Conservation (phyloP, 2,888 invertebrate genomes). For the Dynastes grantii region DNA sequence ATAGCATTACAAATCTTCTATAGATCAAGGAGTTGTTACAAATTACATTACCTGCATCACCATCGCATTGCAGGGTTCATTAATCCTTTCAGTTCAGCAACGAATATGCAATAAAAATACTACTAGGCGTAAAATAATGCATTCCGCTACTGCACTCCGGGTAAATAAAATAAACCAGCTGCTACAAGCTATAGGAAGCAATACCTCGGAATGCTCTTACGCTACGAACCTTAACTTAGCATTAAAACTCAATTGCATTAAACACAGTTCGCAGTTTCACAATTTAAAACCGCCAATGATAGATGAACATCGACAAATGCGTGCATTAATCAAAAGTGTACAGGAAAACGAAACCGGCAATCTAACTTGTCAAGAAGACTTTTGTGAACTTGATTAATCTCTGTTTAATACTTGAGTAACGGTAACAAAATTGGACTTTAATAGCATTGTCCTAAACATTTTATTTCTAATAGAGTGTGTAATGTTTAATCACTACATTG, state of each 20-base stretch:
- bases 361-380: slow-evolving; percentile 11
- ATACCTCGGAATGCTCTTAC: not conserved
- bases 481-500: not conserved
- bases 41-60: too few relatives aligned
- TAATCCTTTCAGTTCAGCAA: too few relatives aligned
- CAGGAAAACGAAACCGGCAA: slow-evolving; percentile 15
- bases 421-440: slow-evolving; percentile 20
- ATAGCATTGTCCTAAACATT: not conserved
- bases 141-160: not conserved
- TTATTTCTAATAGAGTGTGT: not conserved
- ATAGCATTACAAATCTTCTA: too few relatives aligned
- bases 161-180: not conserved
- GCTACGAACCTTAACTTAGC: not conserved
- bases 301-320: slow-evolving; percentile 19
- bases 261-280: not conserved
- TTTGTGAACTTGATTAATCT: slow-evolving; percentile 28
- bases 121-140: too few relatives aligned
- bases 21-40: too few relatives aligned
- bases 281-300: slow-evolving; percentile 17
- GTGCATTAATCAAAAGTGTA: slow-evolving; percentile 33
- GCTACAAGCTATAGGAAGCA: not conserved
- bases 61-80: too few relatives aligned
- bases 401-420: slow-evolving; percentile 20
- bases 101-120: too few relatives aligned
- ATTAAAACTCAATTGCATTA: not conserved